Evolutionary conservation across 2,888 invertebrate genomes (phyloP).

Genomic region (Zygaena filipendulae): DNA sequence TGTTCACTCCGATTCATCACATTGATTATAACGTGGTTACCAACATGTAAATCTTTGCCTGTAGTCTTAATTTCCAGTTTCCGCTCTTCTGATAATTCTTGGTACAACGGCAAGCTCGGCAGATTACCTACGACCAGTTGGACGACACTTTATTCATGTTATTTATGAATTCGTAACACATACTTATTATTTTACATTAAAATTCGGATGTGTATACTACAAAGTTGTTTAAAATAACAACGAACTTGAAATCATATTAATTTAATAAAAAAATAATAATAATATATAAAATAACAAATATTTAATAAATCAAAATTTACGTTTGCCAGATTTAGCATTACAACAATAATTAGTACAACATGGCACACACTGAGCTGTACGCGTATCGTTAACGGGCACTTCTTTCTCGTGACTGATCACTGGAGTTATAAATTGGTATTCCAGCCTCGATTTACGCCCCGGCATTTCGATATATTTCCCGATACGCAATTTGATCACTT

Average conservation of each 20-base stretch:
- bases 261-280: no score
- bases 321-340: no score
- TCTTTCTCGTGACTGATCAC: constrained; percentile 26
- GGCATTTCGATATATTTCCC: constrained; percentile 48
- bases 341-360: constrained; percentile 29
- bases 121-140: constrained; percentile 47
- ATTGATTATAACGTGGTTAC: no score
- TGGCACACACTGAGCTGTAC: constrained; percentile 43
- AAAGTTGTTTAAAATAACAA: no score
- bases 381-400: constrained; percentile 38
- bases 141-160: constrained; percentile 29
- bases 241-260: no score
- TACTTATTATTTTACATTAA: no score
- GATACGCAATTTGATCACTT: constrained; percentile 52
- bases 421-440: constrained; percentile 56
- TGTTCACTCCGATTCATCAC: no score
- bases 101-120: constrained; percentile 33
- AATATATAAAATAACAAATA: no score
- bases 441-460: constrained; percentile 47
- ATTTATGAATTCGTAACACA: constrained; percentile 1
- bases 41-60: constrained; percentile 17
- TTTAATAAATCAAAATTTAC: no score
- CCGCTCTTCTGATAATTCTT: constrained; percentile 34
- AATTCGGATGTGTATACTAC: no score
- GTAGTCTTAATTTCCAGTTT: constrained; percentile 21